These are phyloP conservation scores for Pyxicephalus adspersus DNA, from an alignment of 2,113 vertebrate genomes.

Conservation along the genomic window DNA sequence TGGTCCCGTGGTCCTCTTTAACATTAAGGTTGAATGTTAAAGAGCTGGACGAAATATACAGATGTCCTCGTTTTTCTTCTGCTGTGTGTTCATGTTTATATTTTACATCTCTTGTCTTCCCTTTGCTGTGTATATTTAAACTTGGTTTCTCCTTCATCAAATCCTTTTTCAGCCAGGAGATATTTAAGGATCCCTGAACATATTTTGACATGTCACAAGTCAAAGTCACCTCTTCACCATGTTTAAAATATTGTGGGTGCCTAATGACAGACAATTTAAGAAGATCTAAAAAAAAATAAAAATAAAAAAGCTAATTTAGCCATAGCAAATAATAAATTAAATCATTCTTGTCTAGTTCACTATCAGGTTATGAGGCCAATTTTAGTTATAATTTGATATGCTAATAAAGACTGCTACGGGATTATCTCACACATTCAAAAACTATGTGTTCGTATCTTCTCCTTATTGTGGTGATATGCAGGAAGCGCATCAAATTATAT, in stretches of 20 bases:
- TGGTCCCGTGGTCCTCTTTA: slow-evolving; percentile 8
- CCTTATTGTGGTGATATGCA: too few species aligned
- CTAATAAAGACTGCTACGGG: too few species aligned
- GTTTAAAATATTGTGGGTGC: slow-evolving; percentile 6
- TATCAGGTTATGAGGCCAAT: too few species aligned
- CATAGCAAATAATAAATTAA: too few species aligned
- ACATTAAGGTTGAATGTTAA: slow-evolving; percentile 7
- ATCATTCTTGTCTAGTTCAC: too few species aligned
- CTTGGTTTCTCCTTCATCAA: too few species aligned
- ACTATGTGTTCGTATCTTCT: too few species aligned
- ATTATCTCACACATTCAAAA: too few species aligned
- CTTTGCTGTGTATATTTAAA: background rate
- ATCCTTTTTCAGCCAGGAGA: slow-evolving; percentile 23
- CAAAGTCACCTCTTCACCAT: slow-evolving; percentile 21
- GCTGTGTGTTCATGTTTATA: slow-evolving; percentile 17
- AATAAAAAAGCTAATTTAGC: too few species aligned
- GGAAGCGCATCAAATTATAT: too few species aligned
- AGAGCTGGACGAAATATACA: slow-evolving; percentile 13
- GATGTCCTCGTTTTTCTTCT: background rate
- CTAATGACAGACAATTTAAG: slow-evolving; percentile 16
- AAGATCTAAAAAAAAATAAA: background rate
- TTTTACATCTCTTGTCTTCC: background rate
- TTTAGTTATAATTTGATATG: too few species aligned
- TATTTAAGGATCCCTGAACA: slow-evolving; percentile 22
- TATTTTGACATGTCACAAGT: slow-evolving; percentile 38